Evolutionary conservation across 2,797 vertebrate genomes (phyloP).

Genomic region (Darevskia nairensis): DNA sequence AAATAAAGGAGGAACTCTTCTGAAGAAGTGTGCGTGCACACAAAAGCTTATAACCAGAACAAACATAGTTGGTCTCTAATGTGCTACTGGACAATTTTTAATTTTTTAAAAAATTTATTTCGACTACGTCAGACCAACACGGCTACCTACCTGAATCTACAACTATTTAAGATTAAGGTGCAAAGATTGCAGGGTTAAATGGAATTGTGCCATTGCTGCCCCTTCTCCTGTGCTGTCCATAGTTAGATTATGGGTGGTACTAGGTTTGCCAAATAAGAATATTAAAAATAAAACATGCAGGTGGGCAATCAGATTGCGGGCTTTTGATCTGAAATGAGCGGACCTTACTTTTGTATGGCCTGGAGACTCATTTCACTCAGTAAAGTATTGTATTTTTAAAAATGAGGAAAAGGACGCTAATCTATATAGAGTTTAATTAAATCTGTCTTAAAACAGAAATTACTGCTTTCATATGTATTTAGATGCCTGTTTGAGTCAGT

Average conservation of each 20-base stretch:
- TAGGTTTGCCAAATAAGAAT: neutral
- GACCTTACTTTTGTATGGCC: too few species aligned
- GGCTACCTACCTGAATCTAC: neutral
- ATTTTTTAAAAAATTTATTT: too few species aligned
- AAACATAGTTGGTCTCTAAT: too few species aligned
- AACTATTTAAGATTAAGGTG: neutral
- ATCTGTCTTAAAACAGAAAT: neutral
- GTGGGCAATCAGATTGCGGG: neutral
- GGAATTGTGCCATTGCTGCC: neutral
- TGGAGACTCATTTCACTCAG: neutral
- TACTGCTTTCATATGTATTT: neutral
- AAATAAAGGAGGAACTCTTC: too few species aligned
- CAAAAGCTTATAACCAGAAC: too few species aligned
- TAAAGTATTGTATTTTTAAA: neutral
- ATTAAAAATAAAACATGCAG: neutral
- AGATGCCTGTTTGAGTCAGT: neutral
- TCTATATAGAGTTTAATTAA: neutral
- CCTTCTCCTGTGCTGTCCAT: neutral
- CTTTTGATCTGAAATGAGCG: neutral
- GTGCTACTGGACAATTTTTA: too few species aligned
- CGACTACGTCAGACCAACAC: too few species aligned
- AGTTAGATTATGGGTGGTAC: neutral
- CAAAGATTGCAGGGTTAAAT: neutral
- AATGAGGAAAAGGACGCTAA: neutral
- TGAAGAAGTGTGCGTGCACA: too few species aligned